Conservation (phyloP, 2,113 vertebrate genomes). For the Microcebus lehilahytsara region DNA sequence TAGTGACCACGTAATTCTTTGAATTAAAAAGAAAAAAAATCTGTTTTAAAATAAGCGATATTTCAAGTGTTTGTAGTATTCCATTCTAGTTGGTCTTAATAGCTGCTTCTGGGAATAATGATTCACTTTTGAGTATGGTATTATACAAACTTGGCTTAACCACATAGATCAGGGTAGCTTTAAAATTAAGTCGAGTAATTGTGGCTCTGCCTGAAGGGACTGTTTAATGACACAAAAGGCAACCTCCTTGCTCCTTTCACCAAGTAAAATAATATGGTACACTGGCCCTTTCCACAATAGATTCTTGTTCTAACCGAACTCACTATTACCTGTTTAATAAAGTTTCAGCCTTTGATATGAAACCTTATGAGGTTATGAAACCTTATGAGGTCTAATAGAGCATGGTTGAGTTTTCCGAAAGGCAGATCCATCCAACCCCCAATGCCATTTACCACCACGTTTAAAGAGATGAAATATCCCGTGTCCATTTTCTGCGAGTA, state of each 20-base stretch:
- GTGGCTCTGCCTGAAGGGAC: background rate
- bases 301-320: background rate
- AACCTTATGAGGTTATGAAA: background rate
- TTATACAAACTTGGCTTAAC: background rate
- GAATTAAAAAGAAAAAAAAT: conserved; percentile 1
- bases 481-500: background rate
- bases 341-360: background rate
- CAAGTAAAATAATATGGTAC: background rate
- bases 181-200: background rate
- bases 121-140: background rate
- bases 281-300: background rate
- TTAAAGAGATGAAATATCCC: background rate
- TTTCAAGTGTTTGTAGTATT: conserved; percentile 7
- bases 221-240: background rate
- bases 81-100: conserved; percentile 6
- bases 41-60: conserved; percentile 57
- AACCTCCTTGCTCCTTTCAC: background rate
- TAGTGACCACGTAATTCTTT: conserved; percentile 41
- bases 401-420: background rate
- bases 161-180: background rate
- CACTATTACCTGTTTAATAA: background rate
- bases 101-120: conserved; percentile 32
- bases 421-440: background rate
- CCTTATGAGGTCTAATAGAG: background rate
- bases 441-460: background rate